Evolutionary conservation across 2,888 invertebrate species (phyloP), one percentile per base, ranked within the genome.

Genomic region (Xestoiulus laeticollis): DNA sequence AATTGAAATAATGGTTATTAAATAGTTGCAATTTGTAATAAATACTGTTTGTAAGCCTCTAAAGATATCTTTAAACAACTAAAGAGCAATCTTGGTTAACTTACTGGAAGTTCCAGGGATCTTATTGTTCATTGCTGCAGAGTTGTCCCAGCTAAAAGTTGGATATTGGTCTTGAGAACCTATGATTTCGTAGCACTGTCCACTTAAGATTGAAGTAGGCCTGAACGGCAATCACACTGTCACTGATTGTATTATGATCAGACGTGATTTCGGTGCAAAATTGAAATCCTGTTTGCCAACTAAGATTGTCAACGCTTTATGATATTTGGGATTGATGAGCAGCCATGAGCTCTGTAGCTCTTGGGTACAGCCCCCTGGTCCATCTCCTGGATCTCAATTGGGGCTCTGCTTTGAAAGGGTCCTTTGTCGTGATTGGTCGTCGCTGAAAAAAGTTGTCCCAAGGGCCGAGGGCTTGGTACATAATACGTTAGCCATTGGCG

Each of bases 41-140:
- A 38, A 38, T 38, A 38, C 3, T 38, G 6, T 38, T 38, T 38
- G 38, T 38, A 3, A 38, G 38, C 38, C 6, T 3, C 3, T 6
- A 38, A 38, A 5, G 3, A 38, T 38, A 38, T 38, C 38, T 3
- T 38, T 38, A 38, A 38, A 38, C 38, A 38, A 6, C 6, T 38
- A 38, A 38, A 38, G 38, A 38, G 38, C 3, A 38, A 38, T 44
- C 22, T 68, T 22, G 44, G 6, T 26, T 19, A 68, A 82, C 87
- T 87, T 82, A 87, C 87, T 87, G 32, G 87, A 87, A 78, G 87
- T 78, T 87, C 87, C 87, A 82, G 87, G 83, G 38, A 87, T 82
- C 48, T 87, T 87, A 43, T 87, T 87, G 33, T 86, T 86, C 86
- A 86, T 86, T 85, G 16, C 26, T 84, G 43, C 26, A 26, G 43